Percentiles rank a stretch among this genome's conserved stretches.
These are phyloP conservation scores for Diplogasteroides magnus DNA, from an alignment of 1,140 invertebrate genomes.

Conservation along the genomic window DNA sequence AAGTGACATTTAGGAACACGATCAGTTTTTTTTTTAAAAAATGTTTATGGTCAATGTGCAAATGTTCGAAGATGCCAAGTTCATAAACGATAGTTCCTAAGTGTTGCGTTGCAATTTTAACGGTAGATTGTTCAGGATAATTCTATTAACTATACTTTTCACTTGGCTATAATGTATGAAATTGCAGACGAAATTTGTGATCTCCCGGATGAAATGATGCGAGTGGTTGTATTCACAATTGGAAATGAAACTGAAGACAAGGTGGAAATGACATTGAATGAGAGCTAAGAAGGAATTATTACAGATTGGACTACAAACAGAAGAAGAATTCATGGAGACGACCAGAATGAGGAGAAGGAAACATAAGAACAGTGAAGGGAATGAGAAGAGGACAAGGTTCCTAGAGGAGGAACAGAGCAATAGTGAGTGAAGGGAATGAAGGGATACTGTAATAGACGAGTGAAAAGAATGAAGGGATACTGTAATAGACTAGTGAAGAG, in stretches of 20 bases:
- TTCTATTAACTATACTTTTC: too few species aligned
- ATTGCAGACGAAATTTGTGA: too few species aligned
- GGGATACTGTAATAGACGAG: too few species aligned
- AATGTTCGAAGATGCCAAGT: too few species aligned
- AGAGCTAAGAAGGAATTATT: not conserved
- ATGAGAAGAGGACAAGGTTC: constrained; percentile 48
- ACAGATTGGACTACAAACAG: constrained; percentile 41
- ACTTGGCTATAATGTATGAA: too few species aligned
- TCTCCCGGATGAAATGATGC: constrained; percentile 23
- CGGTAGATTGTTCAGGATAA: too few species aligned
- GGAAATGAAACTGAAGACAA: constrained; percentile 18
- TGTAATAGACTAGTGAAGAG: too few species aligned
- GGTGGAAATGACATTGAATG: not conserved
- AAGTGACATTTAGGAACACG: too few species aligned
- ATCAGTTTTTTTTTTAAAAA: constrained; percentile 4
- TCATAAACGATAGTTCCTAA: too few species aligned
- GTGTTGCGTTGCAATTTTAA: too few species aligned
- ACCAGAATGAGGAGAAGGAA: constrained; percentile 8
- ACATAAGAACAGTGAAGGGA: constrained; percentile 25
- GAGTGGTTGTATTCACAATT: constrained; percentile 35
- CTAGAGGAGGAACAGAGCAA: constrained; percentile 41
- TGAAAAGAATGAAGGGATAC: too few species aligned
- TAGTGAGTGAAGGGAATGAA: too few species aligned
- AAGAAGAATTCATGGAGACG: constrained; percentile 47
- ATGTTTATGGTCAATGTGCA: constrained; percentile 31